Conservation (phyloP, 2,888 invertebrate genomes). For the Amaurobius ferox region DNA sequence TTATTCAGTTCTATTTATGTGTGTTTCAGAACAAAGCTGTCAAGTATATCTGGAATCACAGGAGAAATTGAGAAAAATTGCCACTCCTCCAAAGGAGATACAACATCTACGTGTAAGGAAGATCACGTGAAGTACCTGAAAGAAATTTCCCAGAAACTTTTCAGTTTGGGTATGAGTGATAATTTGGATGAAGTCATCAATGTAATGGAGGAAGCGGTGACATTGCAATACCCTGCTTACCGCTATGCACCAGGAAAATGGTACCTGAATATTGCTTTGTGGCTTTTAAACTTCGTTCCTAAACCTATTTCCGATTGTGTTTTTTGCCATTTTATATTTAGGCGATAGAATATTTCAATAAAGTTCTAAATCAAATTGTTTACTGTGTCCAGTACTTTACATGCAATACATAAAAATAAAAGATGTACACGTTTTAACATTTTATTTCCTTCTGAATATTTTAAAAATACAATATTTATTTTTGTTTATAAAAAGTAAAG, state of each 20-base stretch:
- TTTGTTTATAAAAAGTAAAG: no score
- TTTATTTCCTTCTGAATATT: no score
- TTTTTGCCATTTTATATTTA: constrained; percentile 27
- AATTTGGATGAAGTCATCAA: constrained; percentile 44
- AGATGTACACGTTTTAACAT: no score
- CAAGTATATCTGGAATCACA: background rate
- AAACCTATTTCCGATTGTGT: constrained; percentile 30
- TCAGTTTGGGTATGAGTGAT: constrained; percentile 12
- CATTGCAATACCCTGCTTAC: constrained; percentile 3
- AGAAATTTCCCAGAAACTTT: constrained; percentile 8
- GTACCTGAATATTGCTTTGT: constrained; percentile 23
- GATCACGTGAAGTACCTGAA: background rate
- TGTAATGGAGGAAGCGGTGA: constrained; percentile 39
- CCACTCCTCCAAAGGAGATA: background rate
- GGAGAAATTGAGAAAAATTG: constrained; percentile 31
- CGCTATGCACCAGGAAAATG: constrained; percentile 35
- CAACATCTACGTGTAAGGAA: background rate
- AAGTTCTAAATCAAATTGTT: no score
- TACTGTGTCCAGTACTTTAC: no score
- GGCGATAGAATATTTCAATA: no score
- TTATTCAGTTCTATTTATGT: no score
- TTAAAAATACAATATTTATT: no score
- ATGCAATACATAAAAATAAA: no score
- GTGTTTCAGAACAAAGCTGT: constrained; percentile 42
- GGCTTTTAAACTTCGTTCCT: background rate